phyloP scores from a whole-genome alignment of 2,888 invertebrate genomes.

The Limenitis camilla region DNA sequence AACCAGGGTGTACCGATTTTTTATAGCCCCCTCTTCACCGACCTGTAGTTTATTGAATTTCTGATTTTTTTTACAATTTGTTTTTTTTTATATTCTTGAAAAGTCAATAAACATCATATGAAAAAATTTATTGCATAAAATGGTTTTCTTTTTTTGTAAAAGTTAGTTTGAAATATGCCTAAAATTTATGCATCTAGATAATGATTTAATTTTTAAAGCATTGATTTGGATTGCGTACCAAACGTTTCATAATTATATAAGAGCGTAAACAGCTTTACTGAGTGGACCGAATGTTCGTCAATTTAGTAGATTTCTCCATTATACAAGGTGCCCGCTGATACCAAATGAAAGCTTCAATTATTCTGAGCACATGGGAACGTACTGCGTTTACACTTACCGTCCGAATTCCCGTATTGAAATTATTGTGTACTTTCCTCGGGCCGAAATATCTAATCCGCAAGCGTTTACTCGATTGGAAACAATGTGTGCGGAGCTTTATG shows the following conservation, averaged over 20 bases:
- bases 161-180: no score
- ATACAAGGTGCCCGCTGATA: conserved; percentile 29
- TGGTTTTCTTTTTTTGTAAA: no score
- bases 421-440: conserved; percentile 32
- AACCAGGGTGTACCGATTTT: no score
- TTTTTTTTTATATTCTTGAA: no score
- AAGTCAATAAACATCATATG: no score
- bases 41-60: no score
- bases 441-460: conserved; percentile 32
- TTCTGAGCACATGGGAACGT: conserved; percentile 26
- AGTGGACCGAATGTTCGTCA: conserved; percentile 19
- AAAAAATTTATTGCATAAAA: no score
- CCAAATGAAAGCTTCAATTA: conserved; percentile 29
- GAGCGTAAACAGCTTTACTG: conserved; percentile 12
- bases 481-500: conserved; percentile 25
- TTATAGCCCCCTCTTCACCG: no score
- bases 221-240: neutral
- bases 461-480: conserved; percentile 26
- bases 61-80: no score
- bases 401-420: conserved; percentile 27
- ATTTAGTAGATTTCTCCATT: conserved; percentile 22
- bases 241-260: neutral
- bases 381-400: conserved; percentile 29
- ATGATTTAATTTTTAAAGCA: neutral
- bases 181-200: neutral